phyloP scores from a whole-genome alignment of 2,888 invertebrate genomes.

The Thera britannica region DNA sequence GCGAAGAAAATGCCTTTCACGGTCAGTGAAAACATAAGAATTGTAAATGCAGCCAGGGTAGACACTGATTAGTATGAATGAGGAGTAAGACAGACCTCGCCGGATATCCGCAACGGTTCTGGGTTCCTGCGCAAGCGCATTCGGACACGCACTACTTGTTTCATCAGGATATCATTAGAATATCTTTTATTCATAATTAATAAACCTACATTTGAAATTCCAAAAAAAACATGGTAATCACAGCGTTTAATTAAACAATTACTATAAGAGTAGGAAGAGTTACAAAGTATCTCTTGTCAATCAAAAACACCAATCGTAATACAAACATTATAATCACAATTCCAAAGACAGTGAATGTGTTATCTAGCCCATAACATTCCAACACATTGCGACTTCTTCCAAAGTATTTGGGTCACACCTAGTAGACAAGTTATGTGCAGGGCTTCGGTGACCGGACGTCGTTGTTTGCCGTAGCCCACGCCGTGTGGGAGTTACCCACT shows the following conservation, averaged over 20 bases:
- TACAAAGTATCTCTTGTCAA: neutral
- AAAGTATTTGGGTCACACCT: conserved; percentile 54
- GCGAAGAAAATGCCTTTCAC: conserved; percentile 51
- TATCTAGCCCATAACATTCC: conserved; percentile 40
- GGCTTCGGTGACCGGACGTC: conserved; percentile 73
- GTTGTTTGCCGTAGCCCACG: conserved; percentile 76
- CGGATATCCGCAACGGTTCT: conserved; percentile 74
- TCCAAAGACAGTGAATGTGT: conserved; percentile 17
- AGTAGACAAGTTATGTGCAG: conserved; percentile 57
- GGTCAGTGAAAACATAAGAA: conserved; percentile 48
- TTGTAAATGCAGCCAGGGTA: conserved; percentile 43
- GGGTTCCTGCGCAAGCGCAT: conserved; percentile 45
- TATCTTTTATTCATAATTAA: conserved; percentile 25
- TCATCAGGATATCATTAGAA: conserved; percentile 45
- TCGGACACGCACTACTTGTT: conserved; percentile 48
- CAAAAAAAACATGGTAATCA: too few species aligned
- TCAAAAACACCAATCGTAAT: conserved; percentile 1
- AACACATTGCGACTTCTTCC: conserved; percentile 39
- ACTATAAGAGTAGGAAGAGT: too few species aligned
- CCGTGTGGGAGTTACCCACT: conserved; percentile 42
- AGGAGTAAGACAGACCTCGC: conserved; percentile 56
- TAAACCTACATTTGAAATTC: neutral
- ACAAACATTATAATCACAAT: neutral
- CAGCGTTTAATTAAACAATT: too few species aligned
- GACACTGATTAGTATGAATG: conserved; percentile 61